Base-by-base conservation (phyloP, 2,888 invertebrate genomes). In the Hirudinaria manillensis region DNA sequence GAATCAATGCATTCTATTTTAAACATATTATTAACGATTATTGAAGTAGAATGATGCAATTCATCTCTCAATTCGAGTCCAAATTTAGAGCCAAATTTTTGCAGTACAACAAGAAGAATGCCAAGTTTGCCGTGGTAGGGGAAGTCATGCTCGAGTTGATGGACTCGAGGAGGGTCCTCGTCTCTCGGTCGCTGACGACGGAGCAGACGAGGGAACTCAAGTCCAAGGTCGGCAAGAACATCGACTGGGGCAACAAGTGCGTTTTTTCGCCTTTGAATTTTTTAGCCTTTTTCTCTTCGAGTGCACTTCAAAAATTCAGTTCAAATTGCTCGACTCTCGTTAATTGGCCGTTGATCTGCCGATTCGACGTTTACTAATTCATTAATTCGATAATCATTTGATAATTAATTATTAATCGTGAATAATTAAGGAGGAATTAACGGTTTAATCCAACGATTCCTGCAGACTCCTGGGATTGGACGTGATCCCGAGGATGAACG, bases 161-260 rank as follows among this genome's bases (percentile, higher is more conserved):
- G 80, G 92, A 92, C 84, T 92, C 93, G 86, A 88, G 95, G 61
- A 88, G 93, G 70, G 92, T 93, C 80, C 88, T 96, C 29, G 88
- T 95, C 29, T 91, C 92, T 19, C 93, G 93, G 7, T 94, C 94
- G 0, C 87, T 95, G 76, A 95, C 96, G 0, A 92, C 92, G 83
- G 94, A 94, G 83, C 94, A 95, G 86, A 93, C 92, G 1, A 87
- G 91, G 77, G 94, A 94, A 79, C 85, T 94, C 76, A 91, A 93
- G 83, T 87, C 92, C 82, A 91, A 91, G 83, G 92, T 94, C 76
- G 93, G 93, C 80, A 91, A 91, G 76, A 93, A 93, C 87, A 92
- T 96, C 74, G 95, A 96, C 87, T 95, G 94, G 94, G 95, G 95
- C 74, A 95, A 95, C 88, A 89, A 93, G 94, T 94, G 86, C 91